Evolutionary conservation across 2,113 vertebrate species (phyloP).

Genomic region (Hippocampus abdominalis): DNA sequence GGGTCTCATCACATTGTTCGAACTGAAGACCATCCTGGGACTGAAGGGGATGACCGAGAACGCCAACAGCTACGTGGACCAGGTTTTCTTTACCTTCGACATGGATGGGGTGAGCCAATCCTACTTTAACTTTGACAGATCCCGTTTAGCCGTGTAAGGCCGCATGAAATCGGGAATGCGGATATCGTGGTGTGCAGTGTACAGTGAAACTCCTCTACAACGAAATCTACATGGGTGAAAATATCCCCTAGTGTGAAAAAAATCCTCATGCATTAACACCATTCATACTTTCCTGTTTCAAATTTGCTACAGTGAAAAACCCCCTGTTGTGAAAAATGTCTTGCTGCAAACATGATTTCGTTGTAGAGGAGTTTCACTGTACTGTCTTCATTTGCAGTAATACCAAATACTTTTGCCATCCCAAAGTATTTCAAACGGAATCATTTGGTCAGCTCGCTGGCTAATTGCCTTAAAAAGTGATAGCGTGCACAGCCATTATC

Average conservation of each 20-base stretch:
- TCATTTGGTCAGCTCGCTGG: not conserved
- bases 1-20: slow-evolving; percentile 78
- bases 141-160: not conserved
- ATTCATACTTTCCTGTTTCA: too few species aligned
- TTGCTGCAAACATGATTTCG: too few species aligned
- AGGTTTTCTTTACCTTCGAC: slow-evolving; percentile 82
- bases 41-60: slow-evolving; percentile 78
- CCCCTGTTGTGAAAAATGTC: too few species aligned
- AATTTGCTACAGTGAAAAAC: too few species aligned
- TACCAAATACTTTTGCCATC: not conserved
- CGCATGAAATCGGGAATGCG: not conserved
- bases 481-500: slow-evolving; percentile 2
- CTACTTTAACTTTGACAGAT: not conserved
- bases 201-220: too few species aligned
- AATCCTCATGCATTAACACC: too few species aligned
- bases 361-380: too few species aligned
- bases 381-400: not conserved
- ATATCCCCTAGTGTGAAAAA: too few species aligned
- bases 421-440: not conserved
- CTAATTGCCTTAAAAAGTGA: slow-evolving; percentile 12
- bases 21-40: slow-evolving; percentile 81
- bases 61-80: slow-evolving; percentile 77
- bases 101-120: slow-evolving; percentile 77
- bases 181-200: not conserved
- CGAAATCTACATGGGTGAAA: too few species aligned